Conservation (phyloP, 2,797 vertebrate genomes). For the Salarias fasciatus region DNA sequence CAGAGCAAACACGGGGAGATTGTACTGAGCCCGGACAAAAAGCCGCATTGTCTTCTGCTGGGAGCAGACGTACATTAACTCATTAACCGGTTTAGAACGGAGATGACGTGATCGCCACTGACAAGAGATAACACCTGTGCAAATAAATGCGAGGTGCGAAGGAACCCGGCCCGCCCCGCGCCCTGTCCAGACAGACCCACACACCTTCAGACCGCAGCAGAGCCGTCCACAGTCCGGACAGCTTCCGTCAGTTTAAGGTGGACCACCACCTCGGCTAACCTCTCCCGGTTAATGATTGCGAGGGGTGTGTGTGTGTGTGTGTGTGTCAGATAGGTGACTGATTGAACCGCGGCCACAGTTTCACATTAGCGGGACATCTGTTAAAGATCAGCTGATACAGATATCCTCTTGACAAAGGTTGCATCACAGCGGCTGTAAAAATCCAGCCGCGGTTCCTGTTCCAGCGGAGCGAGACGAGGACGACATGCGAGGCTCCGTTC, state of each 20-base stretch:
- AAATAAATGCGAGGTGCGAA: constrained; percentile 42
- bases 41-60: constrained; percentile 1
- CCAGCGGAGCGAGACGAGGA: background rate
- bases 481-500: too few species aligned
- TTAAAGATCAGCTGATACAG: constrained; percentile 29
- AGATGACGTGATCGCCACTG: constrained; percentile 22
- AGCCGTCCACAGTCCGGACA: constrained; percentile 35
- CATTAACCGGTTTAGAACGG: constrained; percentile 32
- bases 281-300: constrained; percentile 73
- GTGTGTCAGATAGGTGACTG: constrained; percentile 64
- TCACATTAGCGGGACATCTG: constrained; percentile 28
- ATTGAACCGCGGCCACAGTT: constrained; percentile 46
- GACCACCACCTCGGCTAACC: constrained; percentile 27
- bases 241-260: constrained; percentile 48
- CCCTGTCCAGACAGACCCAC: constrained; percentile 17
- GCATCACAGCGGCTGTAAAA: constrained; percentile 2
- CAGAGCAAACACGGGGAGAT: background rate
- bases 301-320: constrained; percentile 38
- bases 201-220: constrained; percentile 58
- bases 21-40: background rate
- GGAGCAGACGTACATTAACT: constrained; percentile 5
- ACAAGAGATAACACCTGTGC: constrained; percentile 57
- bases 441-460: background rate
- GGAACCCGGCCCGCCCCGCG: constrained; percentile 37
- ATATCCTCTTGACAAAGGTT: too few species aligned